Conservation (phyloP, 2,888 invertebrate species). For the Sthenelais limicola region DNA sequence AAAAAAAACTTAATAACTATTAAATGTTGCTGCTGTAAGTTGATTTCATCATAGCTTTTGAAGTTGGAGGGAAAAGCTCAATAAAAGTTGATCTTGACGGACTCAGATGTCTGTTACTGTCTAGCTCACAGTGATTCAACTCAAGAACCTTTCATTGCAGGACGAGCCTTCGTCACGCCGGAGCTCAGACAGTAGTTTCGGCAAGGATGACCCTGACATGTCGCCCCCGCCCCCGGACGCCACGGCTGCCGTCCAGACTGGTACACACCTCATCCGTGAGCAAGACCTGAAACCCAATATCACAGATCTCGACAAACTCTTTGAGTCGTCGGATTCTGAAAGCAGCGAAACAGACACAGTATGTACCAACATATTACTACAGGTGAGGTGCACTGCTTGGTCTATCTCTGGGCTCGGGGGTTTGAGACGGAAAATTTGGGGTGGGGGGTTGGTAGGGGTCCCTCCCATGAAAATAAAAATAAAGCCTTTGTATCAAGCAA, state of each 20-base stretch:
- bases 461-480: no score
- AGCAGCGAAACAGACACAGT: conserved; percentile 88
- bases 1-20: no score
- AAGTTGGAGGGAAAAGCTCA: no score
- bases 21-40: no score
- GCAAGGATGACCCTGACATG: conserved; percentile 3
- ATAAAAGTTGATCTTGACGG: no score
- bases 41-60: no score
- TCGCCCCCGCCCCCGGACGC: conserved; percentile 26
- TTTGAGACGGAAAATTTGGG: background rate
- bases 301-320: conserved; percentile 94
- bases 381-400: background rate
- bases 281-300: conserved; percentile 91
- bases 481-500: no score
- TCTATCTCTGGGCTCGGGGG: background rate
- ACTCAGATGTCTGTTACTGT: no score
- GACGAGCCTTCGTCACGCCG: conserved; percentile 11
- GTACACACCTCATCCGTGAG: conserved; percentile 70
- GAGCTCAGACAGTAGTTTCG: conserved; percentile 17
- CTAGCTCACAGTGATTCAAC: no score
- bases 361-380: conserved; percentile 70
- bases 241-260: background rate
- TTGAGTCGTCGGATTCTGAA: conserved; percentile 92
- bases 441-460: no score
- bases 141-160: no score